Conservation (phyloP, 2,797 vertebrate species). For the Oryzias sinensis region DNA sequence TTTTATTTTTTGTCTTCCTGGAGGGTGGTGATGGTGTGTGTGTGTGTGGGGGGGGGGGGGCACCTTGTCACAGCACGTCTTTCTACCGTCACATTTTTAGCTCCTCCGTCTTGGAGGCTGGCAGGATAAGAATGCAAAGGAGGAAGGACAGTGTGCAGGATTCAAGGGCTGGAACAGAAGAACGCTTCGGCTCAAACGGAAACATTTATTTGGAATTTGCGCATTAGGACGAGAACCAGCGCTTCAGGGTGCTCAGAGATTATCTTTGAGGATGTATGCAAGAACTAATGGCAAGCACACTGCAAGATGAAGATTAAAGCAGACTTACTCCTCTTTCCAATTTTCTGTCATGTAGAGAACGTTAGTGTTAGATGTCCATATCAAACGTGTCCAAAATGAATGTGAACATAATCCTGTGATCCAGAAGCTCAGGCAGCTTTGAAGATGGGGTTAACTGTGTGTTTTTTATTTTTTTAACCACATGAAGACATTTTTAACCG, state of each 20-base stretch:
- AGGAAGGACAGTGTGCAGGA: slow-evolving; percentile 28
- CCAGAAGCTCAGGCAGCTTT: background rate
- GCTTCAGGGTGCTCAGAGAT: slow-evolving; percentile 28
- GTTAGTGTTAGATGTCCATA: background rate
- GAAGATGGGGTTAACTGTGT: background rate
- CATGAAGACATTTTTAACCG: no score
- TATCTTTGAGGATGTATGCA: slow-evolving; percentile 19
- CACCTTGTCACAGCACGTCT: slow-evolving; percentile 53
- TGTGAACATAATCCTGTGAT: background rate
- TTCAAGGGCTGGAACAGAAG: slow-evolving; percentile 42
- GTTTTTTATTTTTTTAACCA: background rate
- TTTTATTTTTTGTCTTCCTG: slow-evolving; percentile 11
- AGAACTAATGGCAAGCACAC: slow-evolving; percentile 6
- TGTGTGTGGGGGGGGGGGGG: background rate
- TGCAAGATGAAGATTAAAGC: slow-evolving; percentile 13
- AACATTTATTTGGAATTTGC: slow-evolving; percentile 49
- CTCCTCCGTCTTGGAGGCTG: slow-evolving; percentile 34
- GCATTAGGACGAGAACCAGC: slow-evolving; percentile 39
- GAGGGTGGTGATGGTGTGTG: background rate
- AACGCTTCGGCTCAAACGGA: slow-evolving; percentile 39
- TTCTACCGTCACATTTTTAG: slow-evolving; percentile 38
- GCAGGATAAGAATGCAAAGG: slow-evolving; percentile 49
- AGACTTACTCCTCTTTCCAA: background rate
- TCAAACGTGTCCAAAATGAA: background rate
- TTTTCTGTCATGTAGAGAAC: slow-evolving; percentile 3